Evolutionary conservation across 2,888 invertebrate genomes (phyloP).

Genomic region (Epicampocera succincta): DNA sequence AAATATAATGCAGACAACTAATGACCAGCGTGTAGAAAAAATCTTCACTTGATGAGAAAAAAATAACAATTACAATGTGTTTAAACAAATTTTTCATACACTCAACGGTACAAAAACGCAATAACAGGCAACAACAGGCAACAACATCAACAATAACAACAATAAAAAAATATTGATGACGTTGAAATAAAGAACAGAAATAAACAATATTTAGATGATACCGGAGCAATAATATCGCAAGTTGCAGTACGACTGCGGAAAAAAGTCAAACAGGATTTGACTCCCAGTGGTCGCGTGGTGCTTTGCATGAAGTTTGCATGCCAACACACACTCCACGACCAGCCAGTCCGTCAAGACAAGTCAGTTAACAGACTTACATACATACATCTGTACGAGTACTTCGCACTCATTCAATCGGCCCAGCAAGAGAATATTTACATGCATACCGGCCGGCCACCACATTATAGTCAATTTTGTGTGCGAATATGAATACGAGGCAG

Average conservation of each 20-base stretch:
- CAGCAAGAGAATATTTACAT: slow-evolving; percentile 36
- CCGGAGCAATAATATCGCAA: slow-evolving; percentile 51
- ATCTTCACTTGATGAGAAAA: slow-evolving; percentile 49
- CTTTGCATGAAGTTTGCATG: slow-evolving; percentile 62
- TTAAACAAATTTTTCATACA: slow-evolving; percentile 67
- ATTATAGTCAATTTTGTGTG: slow-evolving; percentile 46
- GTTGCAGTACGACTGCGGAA: slow-evolving; percentile 30
- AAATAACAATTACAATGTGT: slow-evolving; percentile 67
- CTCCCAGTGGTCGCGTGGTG: slow-evolving; percentile 73
- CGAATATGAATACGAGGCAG: slow-evolving; percentile 28
- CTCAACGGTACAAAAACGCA: slow-evolving; percentile 36
- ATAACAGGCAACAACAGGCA: slow-evolving; percentile 47
- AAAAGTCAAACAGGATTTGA: slow-evolving; percentile 71
- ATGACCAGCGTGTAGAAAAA: slow-evolving; percentile 42
- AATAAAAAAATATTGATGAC: slow-evolving; percentile 18
- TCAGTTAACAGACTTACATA: slow-evolving; percentile 23
- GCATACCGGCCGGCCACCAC: slow-evolving; percentile 25
- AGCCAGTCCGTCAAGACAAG: slow-evolving; percentile 40
- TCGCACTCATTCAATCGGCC: slow-evolving; percentile 36
- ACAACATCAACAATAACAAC: slow-evolving; percentile 11
- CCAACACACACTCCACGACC: slow-evolving; percentile 57
- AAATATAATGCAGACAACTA: slow-evolving; percentile 22
- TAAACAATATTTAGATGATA: slow-evolving; percentile 59
- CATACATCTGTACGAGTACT: slow-evolving; percentile 12
- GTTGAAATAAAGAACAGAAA: slow-evolving; percentile 41